These are phyloP conservation scores for Galaxea fascicularis DNA, from an alignment of 92 coral and sea anemone species.

Conservation along the genomic window DNA sequence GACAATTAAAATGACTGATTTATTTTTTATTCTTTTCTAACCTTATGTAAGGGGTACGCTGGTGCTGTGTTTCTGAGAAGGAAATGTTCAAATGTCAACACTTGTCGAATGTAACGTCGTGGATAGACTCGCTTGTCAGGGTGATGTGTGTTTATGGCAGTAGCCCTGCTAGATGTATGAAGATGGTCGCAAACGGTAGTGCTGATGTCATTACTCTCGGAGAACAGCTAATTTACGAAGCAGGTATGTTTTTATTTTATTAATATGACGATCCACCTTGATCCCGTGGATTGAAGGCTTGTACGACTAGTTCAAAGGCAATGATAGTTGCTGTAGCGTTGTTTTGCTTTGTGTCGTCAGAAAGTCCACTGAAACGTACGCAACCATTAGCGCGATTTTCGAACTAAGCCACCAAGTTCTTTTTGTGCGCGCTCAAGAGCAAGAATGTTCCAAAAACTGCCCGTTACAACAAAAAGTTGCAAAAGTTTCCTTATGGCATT, in stretches of 20 bases:
- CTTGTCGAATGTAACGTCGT: constrained; percentile 48
- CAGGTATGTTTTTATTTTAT: constrained; percentile 46
- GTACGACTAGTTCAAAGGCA: no score
- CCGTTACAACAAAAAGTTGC: no score
- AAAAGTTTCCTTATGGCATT: no score
- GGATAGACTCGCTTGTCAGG: constrained; percentile 21
- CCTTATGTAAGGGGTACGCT: constrained; percentile 57
- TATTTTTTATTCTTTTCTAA: neutral
- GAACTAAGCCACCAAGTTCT: no score
- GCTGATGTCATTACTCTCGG: constrained; percentile 72
- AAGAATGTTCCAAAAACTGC: no score
- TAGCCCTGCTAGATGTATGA: constrained; percentile 54
- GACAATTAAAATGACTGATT: no score
- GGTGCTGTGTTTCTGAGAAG: constrained; percentile 69
- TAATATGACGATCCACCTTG: no score
- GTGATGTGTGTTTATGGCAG: constrained; percentile 61
- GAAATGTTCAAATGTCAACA: constrained; percentile 64
- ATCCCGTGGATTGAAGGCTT: neutral
- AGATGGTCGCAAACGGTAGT: constrained; percentile 45
- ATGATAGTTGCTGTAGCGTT: no score
- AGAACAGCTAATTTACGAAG: constrained; percentile 61
- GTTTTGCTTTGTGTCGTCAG: no score
- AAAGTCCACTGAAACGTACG: no score
- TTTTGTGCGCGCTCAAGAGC: no score
- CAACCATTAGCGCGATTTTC: no score